Evolutionary conservation across 2,888 invertebrate species (phyloP).

Genomic region (Dysmachus trigonus): DNA sequence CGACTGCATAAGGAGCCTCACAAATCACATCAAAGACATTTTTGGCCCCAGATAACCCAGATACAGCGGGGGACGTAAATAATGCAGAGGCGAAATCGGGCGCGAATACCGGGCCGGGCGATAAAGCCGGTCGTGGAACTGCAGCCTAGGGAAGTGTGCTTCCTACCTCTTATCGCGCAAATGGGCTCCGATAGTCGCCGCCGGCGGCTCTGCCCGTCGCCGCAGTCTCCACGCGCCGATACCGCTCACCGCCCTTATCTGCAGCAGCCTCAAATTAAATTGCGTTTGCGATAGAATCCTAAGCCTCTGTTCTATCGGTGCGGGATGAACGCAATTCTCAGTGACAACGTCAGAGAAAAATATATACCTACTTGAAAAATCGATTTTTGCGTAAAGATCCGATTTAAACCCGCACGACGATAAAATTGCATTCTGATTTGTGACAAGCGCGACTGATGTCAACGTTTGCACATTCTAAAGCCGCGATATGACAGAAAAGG

Average conservation of each 20-base stretch:
- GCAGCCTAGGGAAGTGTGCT: neutral
- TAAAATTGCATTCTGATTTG: neutral
- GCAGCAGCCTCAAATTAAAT: neutral
- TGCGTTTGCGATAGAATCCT: neutral
- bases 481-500: neutral
- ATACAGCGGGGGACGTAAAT: neutral
- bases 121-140: neutral
- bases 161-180: neutral
- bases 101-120: neutral
- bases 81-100: neutral
- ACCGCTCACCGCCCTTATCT: neutral
- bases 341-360: neutral
- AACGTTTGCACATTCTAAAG: neutral
- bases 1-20: neutral
- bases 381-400: neutral
- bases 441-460: neutral
- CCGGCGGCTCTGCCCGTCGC: too few relatives aligned
- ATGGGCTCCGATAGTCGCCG: neutral
- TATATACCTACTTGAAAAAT: neutral
- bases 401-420: neutral
- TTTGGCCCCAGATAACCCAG: slow-evolving; percentile 30
- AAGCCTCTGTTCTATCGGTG: neutral
- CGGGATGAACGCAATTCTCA: neutral
- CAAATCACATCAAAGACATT: slow-evolving; percentile 6
- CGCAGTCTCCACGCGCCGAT: neutral